Evolutionary conservation across 2,797 vertebrate genomes (phyloP).

Genomic region (Gephyroberyx darwinii): DNA sequence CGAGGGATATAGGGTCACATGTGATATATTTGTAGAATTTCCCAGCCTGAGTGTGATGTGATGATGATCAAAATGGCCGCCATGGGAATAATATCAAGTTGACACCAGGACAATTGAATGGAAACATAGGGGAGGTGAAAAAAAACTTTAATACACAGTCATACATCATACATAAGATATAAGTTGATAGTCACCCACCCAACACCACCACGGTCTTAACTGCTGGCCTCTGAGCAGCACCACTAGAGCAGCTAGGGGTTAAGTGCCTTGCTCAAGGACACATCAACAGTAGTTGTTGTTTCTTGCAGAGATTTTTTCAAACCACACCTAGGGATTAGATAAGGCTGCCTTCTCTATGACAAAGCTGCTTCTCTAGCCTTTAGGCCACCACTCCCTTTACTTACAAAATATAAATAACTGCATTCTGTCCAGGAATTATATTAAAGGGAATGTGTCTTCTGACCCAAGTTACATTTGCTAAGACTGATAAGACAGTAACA

Average conservation of each 20-base stretch:
- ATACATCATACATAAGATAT: background rate
- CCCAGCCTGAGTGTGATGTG: too few species aligned
- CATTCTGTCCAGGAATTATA: slow-evolving; percentile 9
- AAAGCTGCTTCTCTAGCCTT: background rate
- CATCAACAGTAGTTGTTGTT: slow-evolving; percentile 15
- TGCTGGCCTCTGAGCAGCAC: background rate
- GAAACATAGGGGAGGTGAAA: background rate
- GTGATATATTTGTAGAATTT: too few species aligned
- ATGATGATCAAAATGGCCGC: too few species aligned
- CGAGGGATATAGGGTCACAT: too few species aligned
- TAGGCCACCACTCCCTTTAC: slow-evolving; percentile 1
- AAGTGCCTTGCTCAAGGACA: too few species aligned
- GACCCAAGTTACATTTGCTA: slow-evolving; percentile 3
- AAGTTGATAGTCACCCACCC: background rate
- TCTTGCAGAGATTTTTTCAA: slow-evolving; percentile 26
- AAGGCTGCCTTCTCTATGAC: slow-evolving; percentile 34
- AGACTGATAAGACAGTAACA: slow-evolving; percentile 9
- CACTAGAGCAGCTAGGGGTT: slow-evolving; percentile 7
- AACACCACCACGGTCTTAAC: too few species aligned
- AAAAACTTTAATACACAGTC: too few species aligned
- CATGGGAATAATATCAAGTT: background rate
- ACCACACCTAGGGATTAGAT: slow-evolving; percentile 21
- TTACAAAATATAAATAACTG: background rate
- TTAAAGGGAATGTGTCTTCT: background rate
- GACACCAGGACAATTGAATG: background rate